phyloP scores from a whole-genome alignment of 2,888 invertebrate genomes.

The Agrotis exclamationis region DNA sequence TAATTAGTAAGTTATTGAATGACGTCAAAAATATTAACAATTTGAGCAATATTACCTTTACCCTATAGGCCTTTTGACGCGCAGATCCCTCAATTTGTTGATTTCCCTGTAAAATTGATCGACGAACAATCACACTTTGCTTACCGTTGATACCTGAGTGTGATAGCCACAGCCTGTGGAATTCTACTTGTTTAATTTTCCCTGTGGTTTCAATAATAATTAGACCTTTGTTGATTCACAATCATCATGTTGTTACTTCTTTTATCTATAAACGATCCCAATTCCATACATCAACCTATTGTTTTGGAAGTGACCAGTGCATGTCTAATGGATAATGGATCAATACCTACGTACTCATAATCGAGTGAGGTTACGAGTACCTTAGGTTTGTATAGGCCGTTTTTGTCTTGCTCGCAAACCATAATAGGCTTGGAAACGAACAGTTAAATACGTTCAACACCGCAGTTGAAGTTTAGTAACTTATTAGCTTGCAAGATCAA shows the following conservation, averaged over 20 bases:
- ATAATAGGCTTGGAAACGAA: background rate
- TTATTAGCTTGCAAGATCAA: slow-evolving; percentile 70
- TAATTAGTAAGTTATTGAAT: too few species aligned
- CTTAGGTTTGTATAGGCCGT: background rate
- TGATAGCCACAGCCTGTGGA: background rate
- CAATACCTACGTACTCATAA: background rate
- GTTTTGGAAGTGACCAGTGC: slow-evolving; percentile 1
- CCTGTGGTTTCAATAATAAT: background rate
- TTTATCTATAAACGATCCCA: background rate
- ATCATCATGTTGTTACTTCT: background rate
- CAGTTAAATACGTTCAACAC: slow-evolving; percentile 7
- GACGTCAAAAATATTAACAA: background rate
- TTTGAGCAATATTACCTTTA: background rate
- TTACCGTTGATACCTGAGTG: background rate
- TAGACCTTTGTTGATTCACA: slow-evolving; percentile 16
- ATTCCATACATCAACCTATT: background rate
- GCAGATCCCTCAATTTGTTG: background rate
- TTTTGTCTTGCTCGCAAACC: too few species aligned
- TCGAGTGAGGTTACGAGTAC: background rate
- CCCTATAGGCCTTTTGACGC: background rate
- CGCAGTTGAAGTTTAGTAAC: slow-evolving; percentile 64
- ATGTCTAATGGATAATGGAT: background rate
- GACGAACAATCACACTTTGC: background rate
- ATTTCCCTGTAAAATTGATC: background rate
- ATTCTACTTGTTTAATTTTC: slow-evolving; percentile 1